Conservation (phyloP, 2,888 invertebrate species). For the Choreutis nemorana region DNA sequence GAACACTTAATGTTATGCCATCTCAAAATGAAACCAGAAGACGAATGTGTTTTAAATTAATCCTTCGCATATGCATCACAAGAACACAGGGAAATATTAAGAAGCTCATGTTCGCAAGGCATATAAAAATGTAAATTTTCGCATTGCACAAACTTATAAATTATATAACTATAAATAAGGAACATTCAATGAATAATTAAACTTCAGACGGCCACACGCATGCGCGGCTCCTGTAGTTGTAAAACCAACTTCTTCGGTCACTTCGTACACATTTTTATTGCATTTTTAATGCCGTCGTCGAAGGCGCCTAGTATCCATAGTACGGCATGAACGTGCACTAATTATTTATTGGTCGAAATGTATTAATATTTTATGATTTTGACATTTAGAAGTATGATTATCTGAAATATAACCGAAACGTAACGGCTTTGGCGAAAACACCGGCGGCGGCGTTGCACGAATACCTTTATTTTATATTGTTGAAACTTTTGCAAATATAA, state of each 20-base stretch:
- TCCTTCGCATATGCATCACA: not conserved
- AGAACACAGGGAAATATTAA: not conserved
- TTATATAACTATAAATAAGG: conserved; percentile 6
- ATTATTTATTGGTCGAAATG: no score
- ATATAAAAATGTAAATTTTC: conserved; percentile 14
- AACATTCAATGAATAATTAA: conserved; percentile 11
- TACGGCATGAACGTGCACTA: no score
- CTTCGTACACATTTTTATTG: conserved; percentile 9
- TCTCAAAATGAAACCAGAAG: not conserved
- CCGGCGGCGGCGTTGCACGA: no score
- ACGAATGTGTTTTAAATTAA: not conserved
- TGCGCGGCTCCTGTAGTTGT: conserved; percentile 5
- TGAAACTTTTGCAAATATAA: no score
- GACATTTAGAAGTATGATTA: no score
- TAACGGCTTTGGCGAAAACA: no score
- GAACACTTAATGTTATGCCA: not conserved
- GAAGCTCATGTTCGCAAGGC: conserved; percentile 10
- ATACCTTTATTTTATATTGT: no score
- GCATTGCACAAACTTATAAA: conserved; percentile 11
- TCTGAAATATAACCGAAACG: no score
- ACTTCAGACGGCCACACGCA: conserved; percentile 2
- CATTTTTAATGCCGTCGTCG: conserved; percentile 3
- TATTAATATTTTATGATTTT: no score
- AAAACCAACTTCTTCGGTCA: conserved; percentile 9
- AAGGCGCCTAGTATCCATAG: not conserved